Evolutionary conservation across 2,113 vertebrate genomes (phyloP).

Genomic region (Gallinago media): DNA sequence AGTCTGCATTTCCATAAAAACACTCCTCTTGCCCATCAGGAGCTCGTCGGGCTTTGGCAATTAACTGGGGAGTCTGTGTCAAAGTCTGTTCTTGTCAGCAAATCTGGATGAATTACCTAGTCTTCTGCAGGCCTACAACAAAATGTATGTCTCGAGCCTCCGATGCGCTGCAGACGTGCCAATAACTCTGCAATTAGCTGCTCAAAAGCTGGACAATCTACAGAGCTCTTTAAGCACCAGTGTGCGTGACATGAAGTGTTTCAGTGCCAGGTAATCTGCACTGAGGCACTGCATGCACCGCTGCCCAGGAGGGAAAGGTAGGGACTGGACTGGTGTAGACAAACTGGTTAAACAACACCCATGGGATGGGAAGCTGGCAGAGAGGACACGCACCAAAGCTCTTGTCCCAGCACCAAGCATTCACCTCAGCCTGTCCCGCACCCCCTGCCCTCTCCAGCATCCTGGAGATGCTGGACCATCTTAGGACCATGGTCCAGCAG

Average conservation of each 20-base stretch:
- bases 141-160: background rate
- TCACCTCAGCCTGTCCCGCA: background rate
- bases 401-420: background rate
- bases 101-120: background rate
- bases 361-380: background rate
- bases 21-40: background rate
- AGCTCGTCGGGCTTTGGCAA: background rate
- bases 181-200: background rate
- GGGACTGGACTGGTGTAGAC: background rate
- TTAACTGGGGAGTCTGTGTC: background rate
- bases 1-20: background rate
- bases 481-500: background rate
- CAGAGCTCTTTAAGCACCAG: background rate
- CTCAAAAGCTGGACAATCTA: background rate
- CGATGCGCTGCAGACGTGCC: background rate
- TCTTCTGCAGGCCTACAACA: background rate
- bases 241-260: background rate
- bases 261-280: background rate
- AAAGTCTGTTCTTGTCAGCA: background rate
- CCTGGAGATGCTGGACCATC: background rate
- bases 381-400: background rate
- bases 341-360: background rate
- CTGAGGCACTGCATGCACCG: background rate
- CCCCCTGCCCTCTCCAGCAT: background rate
- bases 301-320: background rate